Evolutionary conservation across 2,113 vertebrate genomes (phyloP).

Genomic region (Plestiodon gilberti): DNA sequence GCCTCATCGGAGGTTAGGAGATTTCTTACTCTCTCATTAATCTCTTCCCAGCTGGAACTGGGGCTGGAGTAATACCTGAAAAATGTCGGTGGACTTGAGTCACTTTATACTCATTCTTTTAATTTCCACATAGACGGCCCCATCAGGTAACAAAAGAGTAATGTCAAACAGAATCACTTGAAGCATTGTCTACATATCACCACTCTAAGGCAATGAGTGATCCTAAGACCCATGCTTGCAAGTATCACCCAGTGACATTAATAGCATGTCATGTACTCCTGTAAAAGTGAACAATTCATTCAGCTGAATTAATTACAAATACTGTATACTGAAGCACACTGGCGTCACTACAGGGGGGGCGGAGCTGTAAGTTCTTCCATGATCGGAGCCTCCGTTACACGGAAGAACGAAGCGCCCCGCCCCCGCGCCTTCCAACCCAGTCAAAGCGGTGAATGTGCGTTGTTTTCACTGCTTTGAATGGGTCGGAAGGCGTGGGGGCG

Average conservation of each 20-base stretch:
- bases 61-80: slow-evolving; percentile 42
- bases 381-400: too few relatives aligned
- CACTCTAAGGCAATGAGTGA: background rate
- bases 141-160: background rate
- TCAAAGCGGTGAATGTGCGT: too few relatives aligned
- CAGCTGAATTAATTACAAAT: background rate
- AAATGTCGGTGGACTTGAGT: background rate
- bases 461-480: too few relatives aligned
- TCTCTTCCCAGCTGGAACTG: slow-evolving; percentile 73
- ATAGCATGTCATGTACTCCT: background rate
- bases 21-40: slow-evolving; percentile 76
- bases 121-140: background rate
- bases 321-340: too few relatives aligned
- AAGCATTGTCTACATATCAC: background rate
- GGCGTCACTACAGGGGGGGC: too few relatives aligned
- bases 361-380: too few relatives aligned
- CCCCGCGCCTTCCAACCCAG: too few relatives aligned
- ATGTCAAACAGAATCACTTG: background rate
- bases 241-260: background rate
- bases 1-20: slow-evolving; percentile 79
- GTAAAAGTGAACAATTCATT: background rate
- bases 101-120: background rate
- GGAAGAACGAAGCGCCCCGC: too few relatives aligned
- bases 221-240: background rate
- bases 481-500: too few relatives aligned